A percentile compares a stretch with the other conserved stretches of the same genome.
phyloP scores from a whole-genome alignment of 1,140 invertebrate genomes.

The Cardiocondyla obscurior region DNA sequence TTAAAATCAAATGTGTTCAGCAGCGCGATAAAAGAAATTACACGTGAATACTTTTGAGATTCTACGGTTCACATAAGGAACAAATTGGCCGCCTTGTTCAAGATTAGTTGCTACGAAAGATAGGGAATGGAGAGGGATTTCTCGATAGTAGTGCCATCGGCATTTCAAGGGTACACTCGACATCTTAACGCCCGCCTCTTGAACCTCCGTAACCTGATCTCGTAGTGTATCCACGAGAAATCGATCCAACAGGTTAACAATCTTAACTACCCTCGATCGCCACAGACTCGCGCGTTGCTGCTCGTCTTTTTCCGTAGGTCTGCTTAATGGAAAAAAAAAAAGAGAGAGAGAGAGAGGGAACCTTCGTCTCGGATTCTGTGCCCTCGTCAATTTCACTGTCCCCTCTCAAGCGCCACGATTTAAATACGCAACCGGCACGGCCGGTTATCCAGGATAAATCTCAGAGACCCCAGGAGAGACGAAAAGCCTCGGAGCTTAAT shows the following conservation, averaged over 20 bases:
- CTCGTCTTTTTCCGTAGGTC: neutral
- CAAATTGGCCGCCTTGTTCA: neutral
- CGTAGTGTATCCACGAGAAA: constrained; percentile 57
- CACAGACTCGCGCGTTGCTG: constrained; percentile 23
- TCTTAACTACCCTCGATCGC: constrained; percentile 74
- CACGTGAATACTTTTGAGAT: neutral
- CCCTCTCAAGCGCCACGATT: constrained; percentile 52
- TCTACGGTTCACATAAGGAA: neutral
- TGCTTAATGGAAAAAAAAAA: constrained; percentile 20
- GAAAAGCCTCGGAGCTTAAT: constrained; percentile 71
- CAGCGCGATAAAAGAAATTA: neutral
- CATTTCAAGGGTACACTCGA: constrained; percentile 73
- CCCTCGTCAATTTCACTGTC: constrained; percentile 13
- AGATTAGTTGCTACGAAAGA: constrained; percentile 31
- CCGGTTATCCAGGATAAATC: constrained; percentile 69
- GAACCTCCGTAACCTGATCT: constrained; percentile 70
- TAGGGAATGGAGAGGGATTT: constrained; percentile 43
- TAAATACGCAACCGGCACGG: constrained; percentile 65
- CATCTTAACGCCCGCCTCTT: constrained; percentile 68
- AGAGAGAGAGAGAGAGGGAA: too few relatives aligned
- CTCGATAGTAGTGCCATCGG: constrained; percentile 56
- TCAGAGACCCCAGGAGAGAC: constrained; percentile 59
- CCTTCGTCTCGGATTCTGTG: constrained; percentile 58
- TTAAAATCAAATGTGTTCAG: neutral
- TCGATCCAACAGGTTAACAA: constrained; percentile 73